phyloP scores from a whole-genome alignment of 23 tunicate species.

The Ciona savignyi region DNA sequence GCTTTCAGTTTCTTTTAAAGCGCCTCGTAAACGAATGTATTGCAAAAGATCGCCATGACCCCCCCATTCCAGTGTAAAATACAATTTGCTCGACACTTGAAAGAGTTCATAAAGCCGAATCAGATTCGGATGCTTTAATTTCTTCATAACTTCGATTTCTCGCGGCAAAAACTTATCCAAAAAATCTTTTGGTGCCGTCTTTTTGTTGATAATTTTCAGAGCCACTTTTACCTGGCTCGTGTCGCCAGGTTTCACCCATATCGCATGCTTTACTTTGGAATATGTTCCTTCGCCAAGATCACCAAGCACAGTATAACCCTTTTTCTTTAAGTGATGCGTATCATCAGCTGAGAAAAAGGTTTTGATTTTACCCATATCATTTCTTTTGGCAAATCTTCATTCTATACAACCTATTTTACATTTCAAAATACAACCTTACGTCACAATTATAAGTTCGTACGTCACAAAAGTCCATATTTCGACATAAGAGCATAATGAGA shows the following conservation, averaged over 20 bases:
- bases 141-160: constrained; percentile 76
- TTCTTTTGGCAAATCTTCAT: background rate
- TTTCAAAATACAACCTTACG: no score
- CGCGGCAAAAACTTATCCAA: constrained; percentile 91
- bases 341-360: constrained; percentile 68
- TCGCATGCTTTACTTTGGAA: constrained; percentile 84
- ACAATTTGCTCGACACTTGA: constrained; percentile 54
- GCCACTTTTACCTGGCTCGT: constrained; percentile 48
- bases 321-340: constrained; percentile 30
- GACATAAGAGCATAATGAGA: no score
- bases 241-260: constrained; percentile 72
- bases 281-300: constrained; percentile 94
- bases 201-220: constrained; percentile 84
- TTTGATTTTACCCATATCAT: constrained; percentile 62
- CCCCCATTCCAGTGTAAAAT: constrained; percentile 89
- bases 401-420: no score
- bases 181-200: constrained; percentile 95
- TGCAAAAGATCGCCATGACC: constrained; percentile 83
- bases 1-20: constrained; percentile 55
- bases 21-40: constrained; percentile 81
- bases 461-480: no score
- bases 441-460: no score
- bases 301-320: constrained; percentile 78
- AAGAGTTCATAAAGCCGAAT: constrained; percentile 70
- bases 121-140: constrained; percentile 72